These are phyloP conservation scores for Tenthredo notha DNA, from an alignment of 2,888 invertebrate genomes.

Conservation along the genomic window DNA sequence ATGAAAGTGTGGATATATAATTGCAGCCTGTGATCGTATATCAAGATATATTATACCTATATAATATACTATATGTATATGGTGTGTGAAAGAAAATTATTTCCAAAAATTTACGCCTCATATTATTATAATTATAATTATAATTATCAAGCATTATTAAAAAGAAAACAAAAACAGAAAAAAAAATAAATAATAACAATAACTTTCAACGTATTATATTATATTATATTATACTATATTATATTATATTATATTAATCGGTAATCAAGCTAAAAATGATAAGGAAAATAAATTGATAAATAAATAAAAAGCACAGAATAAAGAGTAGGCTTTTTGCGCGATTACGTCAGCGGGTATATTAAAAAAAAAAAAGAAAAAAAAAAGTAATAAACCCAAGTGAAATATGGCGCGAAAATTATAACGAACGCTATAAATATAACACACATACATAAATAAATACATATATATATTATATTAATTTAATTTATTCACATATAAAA, in stretches of 20 bases:
- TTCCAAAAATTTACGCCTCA: neutral
- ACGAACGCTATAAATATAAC: neutral
- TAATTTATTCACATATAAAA: neutral
- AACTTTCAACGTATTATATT: no score
- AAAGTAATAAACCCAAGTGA: neutral
- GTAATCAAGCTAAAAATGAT: neutral
- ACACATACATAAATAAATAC: neutral
- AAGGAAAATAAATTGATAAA: neutral
- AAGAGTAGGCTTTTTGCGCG: slow-evolving; percentile 3
- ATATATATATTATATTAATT: neutral
- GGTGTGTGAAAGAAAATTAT: neutral
- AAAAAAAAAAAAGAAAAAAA: neutral
- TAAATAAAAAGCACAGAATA: neutral
- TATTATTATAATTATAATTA: neutral
- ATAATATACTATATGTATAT: neutral
- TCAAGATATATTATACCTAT: slow-evolving; percentile 1
- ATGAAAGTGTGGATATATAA: slow-evolving; percentile 42
- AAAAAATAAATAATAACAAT: neutral
- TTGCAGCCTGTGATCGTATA: slow-evolving; percentile 44
- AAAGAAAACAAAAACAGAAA: neutral
- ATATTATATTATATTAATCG: neutral
- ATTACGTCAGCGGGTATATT: neutral
- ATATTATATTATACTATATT: neutral
- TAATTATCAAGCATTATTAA: slow-evolving; percentile 3
- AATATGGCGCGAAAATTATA: neutral